Conservation (phyloP, 1,140 invertebrate species). For the Metaphire vulgaris region DNA sequence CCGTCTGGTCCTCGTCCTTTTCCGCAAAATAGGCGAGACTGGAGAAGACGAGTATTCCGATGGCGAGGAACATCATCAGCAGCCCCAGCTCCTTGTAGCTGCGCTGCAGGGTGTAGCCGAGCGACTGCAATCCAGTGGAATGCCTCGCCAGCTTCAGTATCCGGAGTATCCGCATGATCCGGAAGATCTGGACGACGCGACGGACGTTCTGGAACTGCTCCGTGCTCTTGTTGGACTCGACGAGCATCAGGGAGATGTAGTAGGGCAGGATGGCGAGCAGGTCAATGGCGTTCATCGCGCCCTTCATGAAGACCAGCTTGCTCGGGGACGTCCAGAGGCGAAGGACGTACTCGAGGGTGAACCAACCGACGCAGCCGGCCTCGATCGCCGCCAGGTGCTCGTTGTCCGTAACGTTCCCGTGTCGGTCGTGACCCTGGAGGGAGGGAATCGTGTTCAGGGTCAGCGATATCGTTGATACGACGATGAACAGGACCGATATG, state of each 20-base stretch:
- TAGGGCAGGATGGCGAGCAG: no score
- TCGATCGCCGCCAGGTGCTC: slow-evolving; percentile 58
- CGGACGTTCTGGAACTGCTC: no score
- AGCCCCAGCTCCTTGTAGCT: no score
- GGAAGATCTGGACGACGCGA: no score
- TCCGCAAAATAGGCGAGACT: slow-evolving; percentile 29
- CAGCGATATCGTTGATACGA: slow-evolving; percentile 93
- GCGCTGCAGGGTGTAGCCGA: no score
- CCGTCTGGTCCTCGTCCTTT: slow-evolving; percentile 22
- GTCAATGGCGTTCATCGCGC: slow-evolving; percentile 97
- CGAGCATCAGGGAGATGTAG: slow-evolving; percentile 57
- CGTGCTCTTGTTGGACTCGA: slow-evolving; percentile 50
- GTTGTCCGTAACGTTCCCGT: slow-evolving; percentile 40
- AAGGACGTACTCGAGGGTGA: no score
- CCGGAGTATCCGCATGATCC: no score
- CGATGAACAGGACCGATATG: slow-evolving; percentile 98
- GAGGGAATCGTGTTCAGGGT: slow-evolving; percentile 95
- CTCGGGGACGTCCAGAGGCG: slow-evolving; percentile 96
- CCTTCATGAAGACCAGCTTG: slow-evolving; percentile 99
- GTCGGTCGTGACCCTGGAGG: slow-evolving; percentile 61
- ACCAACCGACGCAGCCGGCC: slow-evolving; percentile 98
- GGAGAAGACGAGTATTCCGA: slow-evolving; percentile 76
- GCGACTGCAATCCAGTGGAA: no score
- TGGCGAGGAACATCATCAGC: no score
- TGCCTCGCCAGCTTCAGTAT: no score